Evolutionary conservation across 2,888 invertebrate genomes (phyloP).

Genomic region (Acrobasis suavella): DNA sequence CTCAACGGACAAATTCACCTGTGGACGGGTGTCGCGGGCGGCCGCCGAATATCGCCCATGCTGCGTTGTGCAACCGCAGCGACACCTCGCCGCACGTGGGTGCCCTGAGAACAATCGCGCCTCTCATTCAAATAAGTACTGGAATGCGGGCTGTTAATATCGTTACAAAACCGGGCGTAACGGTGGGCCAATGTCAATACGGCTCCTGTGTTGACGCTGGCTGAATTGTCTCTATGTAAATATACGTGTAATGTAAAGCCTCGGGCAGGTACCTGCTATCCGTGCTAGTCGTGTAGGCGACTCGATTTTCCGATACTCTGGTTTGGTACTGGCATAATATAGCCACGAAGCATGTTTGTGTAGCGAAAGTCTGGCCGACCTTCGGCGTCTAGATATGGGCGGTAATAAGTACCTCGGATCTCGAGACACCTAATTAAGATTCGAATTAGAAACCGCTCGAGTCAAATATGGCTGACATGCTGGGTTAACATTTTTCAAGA

Average conservation of each 20-base stretch:
- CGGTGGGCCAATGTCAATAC: conserved; percentile 78
- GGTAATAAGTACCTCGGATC: conserved; percentile 61
- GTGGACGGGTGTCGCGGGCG: conserved; percentile 47
- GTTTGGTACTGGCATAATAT: conserved; percentile 65
- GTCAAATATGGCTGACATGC: conserved; percentile 30
- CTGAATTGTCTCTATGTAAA: conserved; percentile 69
- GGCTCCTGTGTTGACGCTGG: conserved; percentile 61
- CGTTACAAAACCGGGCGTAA: conserved; percentile 74
- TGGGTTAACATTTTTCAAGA: conserved; percentile 24
- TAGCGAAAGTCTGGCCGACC: conserved; percentile 80
- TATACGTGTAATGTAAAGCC: conserved; percentile 34
- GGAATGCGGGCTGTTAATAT: conserved; percentile 76
- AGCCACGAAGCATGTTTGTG: conserved; percentile 46
- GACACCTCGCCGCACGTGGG: conserved; percentile 60
- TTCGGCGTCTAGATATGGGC: conserved; percentile 75
- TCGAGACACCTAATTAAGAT: conserved; percentile 65
- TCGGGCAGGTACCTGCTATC: conserved; percentile 38
- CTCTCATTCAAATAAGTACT: conserved; percentile 60
- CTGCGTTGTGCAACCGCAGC: conserved; percentile 63
- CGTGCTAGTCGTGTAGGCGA: conserved; percentile 65
- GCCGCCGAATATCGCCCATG: conserved; percentile 36
- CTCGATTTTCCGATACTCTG: conserved; percentile 68
- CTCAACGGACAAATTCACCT: conserved; percentile 54
- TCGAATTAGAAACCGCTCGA: conserved; percentile 44
- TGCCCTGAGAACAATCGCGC: conserved; percentile 69